Conservation (phyloP, 2,113 vertebrate species). For the Burhinus bistriatus region DNA sequence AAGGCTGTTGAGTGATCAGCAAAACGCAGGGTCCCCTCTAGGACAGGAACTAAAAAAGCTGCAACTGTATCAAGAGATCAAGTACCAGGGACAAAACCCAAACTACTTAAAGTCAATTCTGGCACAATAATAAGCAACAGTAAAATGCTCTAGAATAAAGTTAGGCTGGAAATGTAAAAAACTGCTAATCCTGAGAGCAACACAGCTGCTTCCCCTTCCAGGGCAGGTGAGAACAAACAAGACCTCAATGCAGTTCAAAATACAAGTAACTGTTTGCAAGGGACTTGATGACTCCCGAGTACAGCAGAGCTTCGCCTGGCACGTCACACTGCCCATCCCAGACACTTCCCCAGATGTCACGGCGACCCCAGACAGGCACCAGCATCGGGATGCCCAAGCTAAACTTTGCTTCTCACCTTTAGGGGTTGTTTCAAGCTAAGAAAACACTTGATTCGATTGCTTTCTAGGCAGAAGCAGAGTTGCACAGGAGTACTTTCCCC, state of each 20-base stretch:
- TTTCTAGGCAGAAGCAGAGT: background rate
- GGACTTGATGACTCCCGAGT: no score
- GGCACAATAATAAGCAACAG: background rate
- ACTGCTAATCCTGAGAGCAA: background rate
- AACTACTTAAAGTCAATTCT: background rate
- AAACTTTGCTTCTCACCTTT: background rate
- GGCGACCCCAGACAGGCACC: no score
- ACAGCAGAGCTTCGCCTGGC: background rate
- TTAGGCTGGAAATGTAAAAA: background rate
- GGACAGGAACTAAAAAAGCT: background rate
- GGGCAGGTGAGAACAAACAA: background rate
- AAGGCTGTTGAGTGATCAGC: background rate
- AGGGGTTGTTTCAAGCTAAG: background rate
- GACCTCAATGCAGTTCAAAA: background rate
- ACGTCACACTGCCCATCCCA: fast-evolving
- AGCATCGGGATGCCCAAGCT: background rate
- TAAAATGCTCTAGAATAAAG: background rate
- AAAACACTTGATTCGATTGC: background rate
- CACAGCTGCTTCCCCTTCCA: background rate
- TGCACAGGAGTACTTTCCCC: background rate
- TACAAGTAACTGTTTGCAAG: background rate
- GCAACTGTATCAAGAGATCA: background rate
- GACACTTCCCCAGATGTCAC: fast-evolving
- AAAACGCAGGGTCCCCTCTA: background rate
- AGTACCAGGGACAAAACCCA: background rate